Evolutionary conservation across 1,140 invertebrate species (phyloP).

Genomic region (Grapholita molesta): DNA sequence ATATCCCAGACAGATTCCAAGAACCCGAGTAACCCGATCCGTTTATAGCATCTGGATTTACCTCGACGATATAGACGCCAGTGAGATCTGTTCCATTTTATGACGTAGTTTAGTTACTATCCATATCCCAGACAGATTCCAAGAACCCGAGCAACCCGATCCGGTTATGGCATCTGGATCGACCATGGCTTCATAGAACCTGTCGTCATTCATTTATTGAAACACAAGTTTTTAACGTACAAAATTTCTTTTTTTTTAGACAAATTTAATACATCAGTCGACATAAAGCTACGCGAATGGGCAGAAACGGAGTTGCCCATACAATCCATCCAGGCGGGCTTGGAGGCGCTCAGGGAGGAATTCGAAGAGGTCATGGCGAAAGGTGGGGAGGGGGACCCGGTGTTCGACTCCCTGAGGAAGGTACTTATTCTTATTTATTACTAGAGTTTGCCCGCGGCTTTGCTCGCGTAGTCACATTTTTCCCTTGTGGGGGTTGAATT

Average conservation of each 20-base stretch:
- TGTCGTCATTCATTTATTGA: too few species aligned
- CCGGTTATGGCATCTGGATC: conserved; percentile 31
- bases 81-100: too few species aligned
- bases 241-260: conserved; percentile 73
- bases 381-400: conserved; percentile 88
- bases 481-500: too few species aligned
- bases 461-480: not conserved
- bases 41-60: too few species aligned
- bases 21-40: too few species aligned
- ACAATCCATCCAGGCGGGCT: conserved; percentile 85
- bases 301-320: conserved; percentile 92
- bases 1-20: too few species aligned
- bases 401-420: conserved; percentile 94
- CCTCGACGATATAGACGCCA: too few species aligned
- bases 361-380: conserved; percentile 87
- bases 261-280: conserved; percentile 97
- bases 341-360: conserved; percentile 92
- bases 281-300: conserved; percentile 98
- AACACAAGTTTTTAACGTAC: not conserved
- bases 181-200: conserved; percentile 56
- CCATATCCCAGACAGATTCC: conserved; percentile 35
- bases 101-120: too few species aligned
- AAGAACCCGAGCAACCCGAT: conserved; percentile 21
- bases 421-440: not conserved
- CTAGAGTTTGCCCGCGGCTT: not conserved